Percentiles rank a stretch among this genome's conserved stretches.
Evolutionary conservation across 2,797 vertebrate genomes (phyloP).

Genomic region (Pipistrellus kuhlii): DNA sequence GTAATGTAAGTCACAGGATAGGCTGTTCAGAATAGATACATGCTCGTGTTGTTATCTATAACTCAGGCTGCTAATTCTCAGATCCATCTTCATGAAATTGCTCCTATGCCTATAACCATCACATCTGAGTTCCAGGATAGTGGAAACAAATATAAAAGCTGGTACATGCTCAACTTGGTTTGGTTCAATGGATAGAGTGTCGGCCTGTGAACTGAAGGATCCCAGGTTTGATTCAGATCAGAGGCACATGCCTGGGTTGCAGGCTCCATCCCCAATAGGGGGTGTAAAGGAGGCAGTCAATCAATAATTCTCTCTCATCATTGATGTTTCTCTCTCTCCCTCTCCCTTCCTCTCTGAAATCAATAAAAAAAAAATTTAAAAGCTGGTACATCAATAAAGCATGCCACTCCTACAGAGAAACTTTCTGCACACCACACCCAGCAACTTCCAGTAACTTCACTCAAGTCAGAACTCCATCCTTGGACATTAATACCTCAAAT

Average conservation of each 20-base stretch:
- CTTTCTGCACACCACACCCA: neutral
- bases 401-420: neutral
- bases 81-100: neutral
- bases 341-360: too few species aligned
- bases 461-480: neutral
- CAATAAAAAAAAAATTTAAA: neutral
- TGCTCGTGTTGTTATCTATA: neutral
- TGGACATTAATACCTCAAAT: neutral
- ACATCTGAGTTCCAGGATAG: neutral
- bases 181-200: too few species aligned
- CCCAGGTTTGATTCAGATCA: too few species aligned
- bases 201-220: too few species aligned
- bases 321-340: too few species aligned
- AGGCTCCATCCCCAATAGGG: too few species aligned
- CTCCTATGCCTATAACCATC: neutral
- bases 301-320: too few species aligned
- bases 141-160: neutral
- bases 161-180: neutral
- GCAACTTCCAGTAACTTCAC: neutral
- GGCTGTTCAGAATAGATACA: neutral
- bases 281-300: too few species aligned
- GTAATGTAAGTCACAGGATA: neutral
- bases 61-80: neutral
- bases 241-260: too few species aligned
- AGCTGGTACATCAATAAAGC: neutral